Percentiles rank a stretch among this genome's conserved stretches.
Conservation (phyloP, 1,140 invertebrate species). For the Leptopilina boulardi region DNA sequence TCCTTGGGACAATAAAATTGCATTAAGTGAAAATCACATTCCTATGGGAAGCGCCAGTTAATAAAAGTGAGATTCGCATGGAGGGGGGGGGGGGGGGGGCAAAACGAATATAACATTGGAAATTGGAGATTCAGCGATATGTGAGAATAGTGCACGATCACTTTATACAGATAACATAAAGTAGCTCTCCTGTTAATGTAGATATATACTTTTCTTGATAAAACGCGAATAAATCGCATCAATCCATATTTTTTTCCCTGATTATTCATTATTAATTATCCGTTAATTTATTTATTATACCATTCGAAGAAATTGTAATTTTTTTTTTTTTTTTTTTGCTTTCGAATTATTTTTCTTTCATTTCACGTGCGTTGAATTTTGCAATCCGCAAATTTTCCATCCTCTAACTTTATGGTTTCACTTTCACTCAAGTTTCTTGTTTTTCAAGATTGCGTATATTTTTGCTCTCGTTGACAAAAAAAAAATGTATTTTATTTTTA, state of each 20-base stretch:
- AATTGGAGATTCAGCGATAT: slow-evolving; percentile 28
- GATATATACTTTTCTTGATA: background rate
- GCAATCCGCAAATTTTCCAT: no score
- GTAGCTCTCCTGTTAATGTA: slow-evolving; percentile 15
- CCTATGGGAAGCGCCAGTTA: slow-evolving; percentile 20
- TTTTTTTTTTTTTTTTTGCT: no score
- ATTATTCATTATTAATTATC: background rate
- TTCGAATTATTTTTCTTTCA: no score
- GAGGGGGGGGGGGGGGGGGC: no score
- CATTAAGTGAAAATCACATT: slow-evolving; percentile 29
- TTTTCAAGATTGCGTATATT: no score
- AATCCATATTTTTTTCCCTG: background rate
- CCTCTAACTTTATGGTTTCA: no score
- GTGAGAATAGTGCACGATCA: background rate
- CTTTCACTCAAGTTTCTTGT: no score
- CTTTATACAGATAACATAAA: background rate
- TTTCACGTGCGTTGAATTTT: no score
- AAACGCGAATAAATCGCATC: background rate
- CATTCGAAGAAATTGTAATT: no score
- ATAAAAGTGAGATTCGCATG: slow-evolving; percentile 20
- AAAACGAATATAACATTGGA: slow-evolving; percentile 4
- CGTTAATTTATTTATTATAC: no score
- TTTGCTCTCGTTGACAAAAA: no score
- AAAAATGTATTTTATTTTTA: no score
- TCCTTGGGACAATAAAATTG: slow-evolving; percentile 23